phyloP scores from a whole-genome alignment of 2,797 vertebrate genomes.

The Smutsia gigantea region DNA sequence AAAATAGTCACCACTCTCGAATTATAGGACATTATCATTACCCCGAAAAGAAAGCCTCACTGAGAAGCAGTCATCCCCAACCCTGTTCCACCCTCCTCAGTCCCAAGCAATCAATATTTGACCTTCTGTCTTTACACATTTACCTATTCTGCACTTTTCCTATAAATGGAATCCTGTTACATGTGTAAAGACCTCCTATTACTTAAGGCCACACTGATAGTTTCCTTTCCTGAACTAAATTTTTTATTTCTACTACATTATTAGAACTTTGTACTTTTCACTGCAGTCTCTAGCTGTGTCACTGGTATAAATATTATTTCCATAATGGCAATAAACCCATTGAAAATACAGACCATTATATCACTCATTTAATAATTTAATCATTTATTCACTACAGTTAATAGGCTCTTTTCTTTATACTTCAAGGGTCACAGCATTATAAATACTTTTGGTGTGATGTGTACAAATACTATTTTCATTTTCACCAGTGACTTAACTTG shows the following conservation, averaged over 20 bases:
- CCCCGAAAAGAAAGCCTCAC: background rate
- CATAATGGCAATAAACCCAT: background rate
- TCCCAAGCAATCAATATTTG: background rate
- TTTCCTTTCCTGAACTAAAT: background rate
- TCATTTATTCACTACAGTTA: background rate
- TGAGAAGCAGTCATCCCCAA: background rate
- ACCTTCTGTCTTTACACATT: background rate
- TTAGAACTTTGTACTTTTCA: background rate
- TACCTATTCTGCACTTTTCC: background rate
- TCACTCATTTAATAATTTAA: background rate
- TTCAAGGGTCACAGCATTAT: background rate
- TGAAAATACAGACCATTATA: background rate
- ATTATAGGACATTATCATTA: background rate
- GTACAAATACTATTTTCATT: background rate
- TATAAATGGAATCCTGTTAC: background rate
- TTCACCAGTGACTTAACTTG: background rate
- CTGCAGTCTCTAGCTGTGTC: background rate
- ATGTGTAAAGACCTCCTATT: background rate
- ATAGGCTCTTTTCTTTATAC: background rate
- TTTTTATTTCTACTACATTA: background rate
- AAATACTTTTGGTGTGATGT: background rate
- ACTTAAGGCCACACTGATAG: background rate
- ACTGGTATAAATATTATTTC: background rate
- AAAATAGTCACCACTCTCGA: background rate
- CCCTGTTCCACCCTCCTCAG: fast-evolving